Conservation (phyloP, 2,113 vertebrate species). For the Arvicanthis niloticus region DNA sequence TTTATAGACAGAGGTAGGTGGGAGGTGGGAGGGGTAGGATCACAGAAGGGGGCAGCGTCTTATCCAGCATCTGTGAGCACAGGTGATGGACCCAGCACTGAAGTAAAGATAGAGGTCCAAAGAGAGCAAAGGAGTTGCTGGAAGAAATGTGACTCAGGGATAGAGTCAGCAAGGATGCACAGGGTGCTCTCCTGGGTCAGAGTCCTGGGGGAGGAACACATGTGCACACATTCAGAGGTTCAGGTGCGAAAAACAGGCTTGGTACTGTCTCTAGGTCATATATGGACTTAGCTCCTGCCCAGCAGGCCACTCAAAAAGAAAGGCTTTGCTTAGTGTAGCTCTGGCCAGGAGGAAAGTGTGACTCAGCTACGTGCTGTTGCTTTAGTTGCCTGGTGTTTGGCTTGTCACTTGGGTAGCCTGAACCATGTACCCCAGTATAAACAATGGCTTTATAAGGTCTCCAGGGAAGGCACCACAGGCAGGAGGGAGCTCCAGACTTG, state of each 20-base stretch:
- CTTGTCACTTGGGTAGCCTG: conserved; percentile 80
- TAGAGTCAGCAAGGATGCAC: background rate
- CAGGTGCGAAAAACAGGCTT: conserved; percentile 66
- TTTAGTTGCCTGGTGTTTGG: conserved; percentile 81
- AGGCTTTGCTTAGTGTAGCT: conserved; percentile 48
- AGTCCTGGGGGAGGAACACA: background rate
- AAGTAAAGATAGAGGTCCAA: background rate
- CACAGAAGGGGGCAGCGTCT: background rate
- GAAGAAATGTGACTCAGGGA: background rate
- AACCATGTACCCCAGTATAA: conserved; percentile 76
- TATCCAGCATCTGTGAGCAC: background rate
- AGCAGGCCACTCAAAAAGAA: conserved; percentile 42
- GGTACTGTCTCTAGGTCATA: conserved; percentile 81
- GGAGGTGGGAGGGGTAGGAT: background rate
- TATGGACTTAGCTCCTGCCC: conserved; percentile 83
- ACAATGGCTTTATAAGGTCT: conserved; percentile 90
- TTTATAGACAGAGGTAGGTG: background rate
- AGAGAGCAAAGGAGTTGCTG: background rate
- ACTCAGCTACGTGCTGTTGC: conserved; percentile 82
- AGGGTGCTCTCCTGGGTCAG: background rate
- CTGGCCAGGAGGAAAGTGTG: conserved; percentile 86
- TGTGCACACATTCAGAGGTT: background rate
- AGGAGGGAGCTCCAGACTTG: conserved; percentile 28
- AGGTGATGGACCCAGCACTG: background rate
- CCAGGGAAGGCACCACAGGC: conserved; percentile 67